Evolutionary conservation across 2,888 invertebrate genomes (phyloP).

Genomic region (Nephrotoma flavescens): DNA sequence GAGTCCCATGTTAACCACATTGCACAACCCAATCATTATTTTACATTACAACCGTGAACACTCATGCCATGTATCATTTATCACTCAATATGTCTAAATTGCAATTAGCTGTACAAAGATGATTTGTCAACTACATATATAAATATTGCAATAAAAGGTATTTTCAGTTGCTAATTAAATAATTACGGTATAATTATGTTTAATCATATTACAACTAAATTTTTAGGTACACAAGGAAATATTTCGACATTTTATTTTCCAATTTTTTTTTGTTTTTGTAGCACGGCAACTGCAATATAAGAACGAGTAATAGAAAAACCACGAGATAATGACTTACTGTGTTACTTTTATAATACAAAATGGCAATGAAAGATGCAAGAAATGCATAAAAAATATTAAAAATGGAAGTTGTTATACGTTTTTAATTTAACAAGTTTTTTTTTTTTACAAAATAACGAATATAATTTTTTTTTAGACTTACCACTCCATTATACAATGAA

Average conservation of each 20-base stretch:
- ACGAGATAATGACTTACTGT: not conserved
- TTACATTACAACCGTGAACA: not conserved
- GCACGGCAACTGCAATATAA: not conserved
- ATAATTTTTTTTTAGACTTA: not conserved
- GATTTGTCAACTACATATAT: not conserved
- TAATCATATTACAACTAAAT: not conserved
- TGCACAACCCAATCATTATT: not conserved
- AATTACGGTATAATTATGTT: not conserved
- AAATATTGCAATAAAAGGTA: not conserved
- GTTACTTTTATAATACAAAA: not conserved
- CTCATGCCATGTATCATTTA: not conserved
- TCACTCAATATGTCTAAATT: not conserved
- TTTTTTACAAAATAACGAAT: not conserved
- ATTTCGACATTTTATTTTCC: not conserved
- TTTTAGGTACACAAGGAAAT: not conserved
- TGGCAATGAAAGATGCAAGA: not conserved
- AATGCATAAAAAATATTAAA: not conserved
- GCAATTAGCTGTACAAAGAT: not conserved
- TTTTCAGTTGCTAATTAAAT: not conserved
- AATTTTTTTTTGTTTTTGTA: not conserved
- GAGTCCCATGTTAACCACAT: not conserved
- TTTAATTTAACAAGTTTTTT: not conserved
- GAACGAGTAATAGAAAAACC: not conserved
- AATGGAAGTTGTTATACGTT: not conserved
- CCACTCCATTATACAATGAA: not conserved